These are phyloP conservation scores for Protosalanx chinensis DNA, from an alignment of 2,797 vertebrate genomes.

Conservation along the genomic window DNA sequence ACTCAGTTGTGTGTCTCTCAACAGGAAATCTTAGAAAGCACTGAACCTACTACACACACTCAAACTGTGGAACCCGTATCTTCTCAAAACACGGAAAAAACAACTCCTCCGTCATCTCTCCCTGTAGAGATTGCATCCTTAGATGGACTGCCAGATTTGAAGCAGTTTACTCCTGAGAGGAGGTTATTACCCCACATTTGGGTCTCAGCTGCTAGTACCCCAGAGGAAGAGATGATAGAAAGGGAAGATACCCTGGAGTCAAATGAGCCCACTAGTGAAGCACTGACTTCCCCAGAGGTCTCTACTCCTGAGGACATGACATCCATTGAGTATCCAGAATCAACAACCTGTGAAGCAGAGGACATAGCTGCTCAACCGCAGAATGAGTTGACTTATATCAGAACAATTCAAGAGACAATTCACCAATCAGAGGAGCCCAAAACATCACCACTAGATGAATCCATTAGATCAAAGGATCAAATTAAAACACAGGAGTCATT, in stretches of 20 bases:
- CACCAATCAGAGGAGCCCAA: not conserved
- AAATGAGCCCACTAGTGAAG: conserved; percentile 9
- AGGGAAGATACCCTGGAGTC: conserved; percentile 35
- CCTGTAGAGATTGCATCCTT: conserved; percentile 60
- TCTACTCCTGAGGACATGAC: conserved; percentile 25
- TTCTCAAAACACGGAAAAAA: conserved; percentile 21
- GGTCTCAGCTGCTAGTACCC: conserved; percentile 70
- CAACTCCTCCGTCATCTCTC: conserved; percentile 46
- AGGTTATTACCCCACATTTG: conserved; percentile 73
- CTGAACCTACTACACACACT: conserved; percentile 17
- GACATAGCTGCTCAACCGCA: not conserved
- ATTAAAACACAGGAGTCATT: conserved; percentile 25
- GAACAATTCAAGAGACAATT: not conserved
- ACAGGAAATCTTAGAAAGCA: conserved; percentile 32
- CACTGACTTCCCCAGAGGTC: conserved; percentile 21
- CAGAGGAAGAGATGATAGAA: conserved; percentile 53
- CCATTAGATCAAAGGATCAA: conserved; percentile 21
- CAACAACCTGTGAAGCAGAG: conserved; percentile 18
- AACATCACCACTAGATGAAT: not conserved
- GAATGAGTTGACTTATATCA: not conserved
- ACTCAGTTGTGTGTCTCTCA: conserved; percentile 26
- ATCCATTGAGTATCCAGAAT: conserved; percentile 20
- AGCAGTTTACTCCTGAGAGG: conserved; percentile 47
- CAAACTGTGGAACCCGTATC: not conserved
- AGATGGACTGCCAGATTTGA: conserved; percentile 27